Conservation (phyloP, 2,797 vertebrate genomes). For the Artibeus jamaicensis region DNA sequence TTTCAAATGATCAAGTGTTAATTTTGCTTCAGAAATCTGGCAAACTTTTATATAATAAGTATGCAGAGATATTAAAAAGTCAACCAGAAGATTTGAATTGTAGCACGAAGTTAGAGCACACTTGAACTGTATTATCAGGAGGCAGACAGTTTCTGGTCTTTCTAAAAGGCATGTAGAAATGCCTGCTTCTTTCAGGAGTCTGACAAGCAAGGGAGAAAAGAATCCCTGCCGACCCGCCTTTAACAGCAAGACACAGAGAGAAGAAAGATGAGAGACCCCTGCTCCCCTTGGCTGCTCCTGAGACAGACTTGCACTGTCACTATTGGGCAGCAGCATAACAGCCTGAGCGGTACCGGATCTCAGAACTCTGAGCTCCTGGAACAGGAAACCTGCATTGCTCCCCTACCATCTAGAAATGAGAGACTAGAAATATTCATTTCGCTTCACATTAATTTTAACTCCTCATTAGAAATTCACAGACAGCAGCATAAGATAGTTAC, state of each 20-base stretch:
- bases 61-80: background rate
- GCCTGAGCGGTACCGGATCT: background rate
- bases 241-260: conserved; percentile 33
- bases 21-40: background rate
- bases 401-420: background rate
- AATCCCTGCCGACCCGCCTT: background rate
- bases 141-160: background rate
- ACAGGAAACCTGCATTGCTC: background rate
- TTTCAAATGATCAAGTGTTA: background rate
- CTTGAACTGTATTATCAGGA: conserved; percentile 1
- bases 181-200: conserved; percentile 40
- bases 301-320: conserved; percentile 34
- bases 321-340: background rate
- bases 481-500: background rate
- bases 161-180: conserved; percentile 47
- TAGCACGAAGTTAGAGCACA: background rate
- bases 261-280: background rate
- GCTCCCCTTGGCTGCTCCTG: background rate
- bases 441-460: conserved; percentile 32
- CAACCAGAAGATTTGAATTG: background rate
- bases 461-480: background rate
- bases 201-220: background rate
- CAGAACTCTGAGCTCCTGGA: background rate
- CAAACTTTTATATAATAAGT: background rate
- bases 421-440: background rate